These are phyloP conservation scores for Dolomedes plantarius DNA, from an alignment of 2,888 invertebrate species.

Conservation along the genomic window DNA sequence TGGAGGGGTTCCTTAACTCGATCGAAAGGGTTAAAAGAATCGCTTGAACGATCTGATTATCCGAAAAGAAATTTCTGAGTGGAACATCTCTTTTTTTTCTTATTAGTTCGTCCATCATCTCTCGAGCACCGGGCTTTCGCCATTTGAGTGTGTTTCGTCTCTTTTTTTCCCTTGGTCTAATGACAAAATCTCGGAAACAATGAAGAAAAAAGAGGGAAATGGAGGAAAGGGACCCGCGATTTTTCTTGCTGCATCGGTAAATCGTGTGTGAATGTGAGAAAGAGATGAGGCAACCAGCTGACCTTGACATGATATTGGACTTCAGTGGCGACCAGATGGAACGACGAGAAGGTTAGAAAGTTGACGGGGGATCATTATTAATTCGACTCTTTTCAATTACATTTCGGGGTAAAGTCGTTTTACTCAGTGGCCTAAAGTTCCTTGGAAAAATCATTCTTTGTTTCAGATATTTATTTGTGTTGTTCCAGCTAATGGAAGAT, in stretches of 20 bases:
- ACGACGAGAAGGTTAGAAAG: neutral
- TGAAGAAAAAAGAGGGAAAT: conserved; percentile 10
- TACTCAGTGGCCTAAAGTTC: too few species aligned
- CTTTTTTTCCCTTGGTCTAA: conserved; percentile 31
- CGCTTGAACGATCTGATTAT: conserved; percentile 66
- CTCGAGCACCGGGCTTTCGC: neutral
- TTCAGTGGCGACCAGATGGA: neutral
- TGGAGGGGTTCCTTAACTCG: conserved; percentile 19
- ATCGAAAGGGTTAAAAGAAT: conserved; percentile 66
- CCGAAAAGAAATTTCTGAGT: conserved; percentile 48
- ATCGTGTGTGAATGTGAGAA: conserved; percentile 27
- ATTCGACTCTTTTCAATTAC: too few species aligned
- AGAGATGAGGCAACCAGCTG: conserved; percentile 1
- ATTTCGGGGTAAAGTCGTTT: too few species aligned
- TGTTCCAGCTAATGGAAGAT: too few species aligned
- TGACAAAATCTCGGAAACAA: conserved; percentile 40
- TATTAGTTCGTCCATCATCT: conserved; percentile 52
- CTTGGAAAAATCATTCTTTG: too few species aligned
- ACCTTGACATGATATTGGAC: conserved; percentile 10
- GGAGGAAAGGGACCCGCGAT: conserved; percentile 17
- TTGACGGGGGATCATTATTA: too few species aligned
- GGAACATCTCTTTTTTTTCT: conserved; percentile 10
- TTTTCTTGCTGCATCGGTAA: conserved; percentile 56
- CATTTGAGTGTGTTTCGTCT: neutral
- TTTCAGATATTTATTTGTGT: too few species aligned